phyloP scores from a whole-genome alignment of 1,140 invertebrate genomes.

The Zelostemma sp. region DNA sequence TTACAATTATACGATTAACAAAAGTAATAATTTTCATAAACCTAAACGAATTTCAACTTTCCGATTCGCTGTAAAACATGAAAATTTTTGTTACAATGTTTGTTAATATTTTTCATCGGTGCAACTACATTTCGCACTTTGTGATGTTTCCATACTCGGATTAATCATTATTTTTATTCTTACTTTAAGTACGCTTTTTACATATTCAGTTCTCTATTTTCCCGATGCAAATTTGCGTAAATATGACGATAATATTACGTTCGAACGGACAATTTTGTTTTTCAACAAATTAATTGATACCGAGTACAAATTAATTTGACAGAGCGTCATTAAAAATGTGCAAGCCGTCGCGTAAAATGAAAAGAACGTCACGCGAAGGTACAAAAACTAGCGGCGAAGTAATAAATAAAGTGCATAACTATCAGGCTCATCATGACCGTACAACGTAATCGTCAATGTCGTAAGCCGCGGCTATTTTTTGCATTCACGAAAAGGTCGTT shows the following conservation, averaged over 20 bases:
- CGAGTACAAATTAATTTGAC: no score
- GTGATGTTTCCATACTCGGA: background rate
- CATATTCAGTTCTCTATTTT: no score
- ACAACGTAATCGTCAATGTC: slow-evolving; percentile 21
- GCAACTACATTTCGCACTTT: background rate
- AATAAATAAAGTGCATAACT: slow-evolving; percentile 10
- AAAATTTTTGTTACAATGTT: background rate
- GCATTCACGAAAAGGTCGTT: slow-evolving; percentile 20
- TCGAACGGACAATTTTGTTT: no score
- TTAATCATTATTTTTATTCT: no score
- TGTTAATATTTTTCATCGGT: background rate
- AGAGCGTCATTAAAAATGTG: no score
- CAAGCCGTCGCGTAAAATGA: no score
- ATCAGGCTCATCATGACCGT: slow-evolving; percentile 15
- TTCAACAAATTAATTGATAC: no score
- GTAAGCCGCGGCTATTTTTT: slow-evolving; percentile 10
- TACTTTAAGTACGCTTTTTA: no score
- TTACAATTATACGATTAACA: slow-evolving; percentile 10
- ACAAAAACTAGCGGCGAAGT: background rate
- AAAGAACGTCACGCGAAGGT: background rate
- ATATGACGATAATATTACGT: no score
- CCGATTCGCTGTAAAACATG: background rate
- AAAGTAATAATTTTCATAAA: slow-evolving; percentile 20
- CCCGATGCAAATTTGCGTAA: no score
- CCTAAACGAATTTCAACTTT: slow-evolving; percentile 21